These are phyloP conservation scores for Chironomus riparius DNA, from an alignment of 2,888 invertebrate genomes.

Conservation along the genomic window DNA sequence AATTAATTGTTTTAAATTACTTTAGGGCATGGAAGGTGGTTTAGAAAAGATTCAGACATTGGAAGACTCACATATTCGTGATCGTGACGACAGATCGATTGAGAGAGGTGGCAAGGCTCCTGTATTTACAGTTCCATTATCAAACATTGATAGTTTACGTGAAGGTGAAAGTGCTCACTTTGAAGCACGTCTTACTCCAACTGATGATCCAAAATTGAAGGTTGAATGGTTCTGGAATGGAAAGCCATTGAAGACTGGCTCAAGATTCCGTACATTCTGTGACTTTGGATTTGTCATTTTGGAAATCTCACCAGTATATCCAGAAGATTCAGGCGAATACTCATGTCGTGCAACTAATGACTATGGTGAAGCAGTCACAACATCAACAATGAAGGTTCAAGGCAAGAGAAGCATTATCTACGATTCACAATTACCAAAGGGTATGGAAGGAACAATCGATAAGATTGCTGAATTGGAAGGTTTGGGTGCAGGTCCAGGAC, in stretches of 20 bases:
- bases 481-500: constrained; percentile 59
- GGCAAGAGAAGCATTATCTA: constrained; percentile 86
- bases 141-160: constrained; percentile 75
- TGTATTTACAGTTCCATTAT: constrained; percentile 78
- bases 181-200: constrained; percentile 79
- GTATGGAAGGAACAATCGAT: constrained; percentile 89
- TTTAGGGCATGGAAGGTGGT: constrained; percentile 86
- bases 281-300: constrained; percentile 97
- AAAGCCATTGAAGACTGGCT: constrained; percentile 77
- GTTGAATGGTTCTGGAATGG: constrained; percentile 95
- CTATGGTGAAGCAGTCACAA: constrained; percentile 85
- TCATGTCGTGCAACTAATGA: constrained; percentile 81
- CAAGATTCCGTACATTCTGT: constrained; percentile 91
- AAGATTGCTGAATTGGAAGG: constrained; percentile 89
- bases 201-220: constrained; percentile 82
- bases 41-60: constrained; percentile 86
- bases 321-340: constrained; percentile 91
- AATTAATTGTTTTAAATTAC: constrained; percentile 28
- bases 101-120: constrained; percentile 79
- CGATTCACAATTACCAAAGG: constrained; percentile 84
- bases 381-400: constrained; percentile 79
- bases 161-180: constrained; percentile 90
- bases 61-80: constrained; percentile 79
- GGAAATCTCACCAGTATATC: constrained; percentile 94
- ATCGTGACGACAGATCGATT: constrained; percentile 59